A percentile compares a stretch with the other conserved stretches of the same genome.
Evolutionary conservation across 30 jellyfish, hydroid and myxozoan genomes (phyloP).

Genomic region (Chironex yamaguchii): DNA sequence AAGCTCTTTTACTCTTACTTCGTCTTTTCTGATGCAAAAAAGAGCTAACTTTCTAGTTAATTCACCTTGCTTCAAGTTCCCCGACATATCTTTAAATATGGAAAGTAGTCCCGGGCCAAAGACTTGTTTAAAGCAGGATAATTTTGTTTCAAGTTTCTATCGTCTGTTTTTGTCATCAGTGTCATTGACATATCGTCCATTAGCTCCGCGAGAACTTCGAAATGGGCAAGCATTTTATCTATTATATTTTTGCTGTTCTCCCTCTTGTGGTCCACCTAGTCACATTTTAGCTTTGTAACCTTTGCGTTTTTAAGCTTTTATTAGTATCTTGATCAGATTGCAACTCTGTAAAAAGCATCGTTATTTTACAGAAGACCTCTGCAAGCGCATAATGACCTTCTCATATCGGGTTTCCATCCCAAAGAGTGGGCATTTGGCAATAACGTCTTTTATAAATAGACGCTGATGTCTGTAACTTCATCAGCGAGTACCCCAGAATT

Average conservation of each 20-base stretch:
- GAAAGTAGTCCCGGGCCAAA: conserved; percentile 10
- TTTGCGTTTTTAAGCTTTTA: conserved; percentile 2
- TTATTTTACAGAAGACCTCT: conserved; percentile 1
- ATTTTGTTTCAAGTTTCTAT: too few species aligned
- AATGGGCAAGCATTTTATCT: conserved; percentile 8
- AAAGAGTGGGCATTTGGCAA: conserved; percentile 33
- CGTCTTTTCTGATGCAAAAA: conserved; percentile 10
- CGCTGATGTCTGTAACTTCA: conserved; percentile 43
- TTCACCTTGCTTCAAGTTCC: conserved; percentile 11
- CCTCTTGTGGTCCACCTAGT: conserved; percentile 30
- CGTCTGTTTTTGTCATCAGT: conserved; percentile 2
- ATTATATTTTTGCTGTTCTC: conserved; percentile 9
- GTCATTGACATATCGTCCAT: conserved; percentile 6
- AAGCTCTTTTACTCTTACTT: conserved; percentile 18
- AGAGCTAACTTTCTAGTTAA: conserved; percentile 18
- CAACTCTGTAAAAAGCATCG: conserved; percentile 15
- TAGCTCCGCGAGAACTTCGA: conserved; percentile 12
- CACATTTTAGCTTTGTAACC: conserved; percentile 24
- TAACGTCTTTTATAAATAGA: conserved; percentile 13
- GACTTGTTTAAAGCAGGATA: not conserved
- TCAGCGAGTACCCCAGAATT: conserved; percentile 7
- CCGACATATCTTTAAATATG: conserved; percentile 4
- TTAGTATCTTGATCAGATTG: conserved; percentile 13
- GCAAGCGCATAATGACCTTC: conserved; percentile 20
- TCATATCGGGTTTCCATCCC: conserved; percentile 14